A percentile compares a stretch with the other conserved stretches of the same genome.
Conservation (phyloP, 2,797 vertebrate genomes). For the Ctenochaetus hawaiiensis region DNA sequence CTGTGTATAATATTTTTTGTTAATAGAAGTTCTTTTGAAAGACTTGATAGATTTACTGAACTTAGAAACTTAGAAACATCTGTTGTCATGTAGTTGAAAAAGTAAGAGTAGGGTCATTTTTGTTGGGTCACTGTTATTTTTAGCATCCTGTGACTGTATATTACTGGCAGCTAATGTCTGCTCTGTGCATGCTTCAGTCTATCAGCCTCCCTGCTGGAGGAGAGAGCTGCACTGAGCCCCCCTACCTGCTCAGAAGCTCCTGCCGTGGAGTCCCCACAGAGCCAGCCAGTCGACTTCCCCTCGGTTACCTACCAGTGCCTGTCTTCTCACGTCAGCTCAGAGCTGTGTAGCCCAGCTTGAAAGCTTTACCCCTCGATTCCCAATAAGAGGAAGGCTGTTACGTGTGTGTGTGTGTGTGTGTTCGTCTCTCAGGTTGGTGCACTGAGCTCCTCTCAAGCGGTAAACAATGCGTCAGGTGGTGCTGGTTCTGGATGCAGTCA, state of each 20-base stretch:
- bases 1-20: neutral
- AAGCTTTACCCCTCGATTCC: conserved; percentile 45
- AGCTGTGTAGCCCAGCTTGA: conserved; percentile 60
- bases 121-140: conserved; percentile 41
- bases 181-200: conserved; percentile 52
- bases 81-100: conserved; percentile 10
- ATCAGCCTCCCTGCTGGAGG: conserved; percentile 58
- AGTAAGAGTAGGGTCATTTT: conserved; percentile 13
- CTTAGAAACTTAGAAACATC: neutral
- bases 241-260: conserved; percentile 46
- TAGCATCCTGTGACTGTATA: conserved; percentile 34
- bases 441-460: conserved; percentile 37
- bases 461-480: conserved; percentile 47
- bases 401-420: conserved; percentile 16
- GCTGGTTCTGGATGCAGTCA: conserved; percentile 33
- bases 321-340: conserved; percentile 63
- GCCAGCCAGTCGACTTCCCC: conserved; percentile 36
- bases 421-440: conserved; percentile 26
- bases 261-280: conserved; percentile 47
- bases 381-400: conserved; percentile 36
- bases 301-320: conserved; percentile 41
- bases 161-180: conserved; percentile 32
- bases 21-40: neutral
- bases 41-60: neutral
- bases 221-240: conserved; percentile 34